Evolutionary conservation across 2,888 invertebrate genomes (phyloP), one percentile per base, ranked within the genome.

Genomic region (Halocaridina rubra): DNA sequence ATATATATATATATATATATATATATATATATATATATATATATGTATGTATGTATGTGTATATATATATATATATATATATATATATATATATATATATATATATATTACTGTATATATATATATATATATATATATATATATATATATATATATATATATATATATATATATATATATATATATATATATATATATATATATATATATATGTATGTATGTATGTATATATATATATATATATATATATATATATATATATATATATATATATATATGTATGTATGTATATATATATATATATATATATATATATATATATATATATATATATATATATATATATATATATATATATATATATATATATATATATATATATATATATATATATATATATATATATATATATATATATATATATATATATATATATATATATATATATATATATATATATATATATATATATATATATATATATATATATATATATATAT

Each of bases 321-420:
- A 33, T 72, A 72, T 72, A 33, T 33, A 72, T 33, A 72, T 72
- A 72, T 72, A 72, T 72, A 72, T 72, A 72, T 72, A 72, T 72
- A 72, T 72, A 72, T 72, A 72, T 72, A 72, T 72, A 72, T 72
- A 72, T 72, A 39, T 72, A 72, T 72, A 19, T 72, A 39, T 72
- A 72, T 72, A 72, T 72, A 72, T 72, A 72, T 72, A 72, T 39
- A 72, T 72, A 72, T 72, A 72, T 72, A 72, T 72, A 72, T 72
- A 72, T 33, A 72, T 71, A 72, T 72, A 72, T 72, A 46, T 46
- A 74, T 74, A 74, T 74, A 74, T 74, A 74, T 57, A 75, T 57
- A 76, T 57, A 59, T 57, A 59, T 57, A 59, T 57, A 59, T 57
- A 59, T 57, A 59, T 57, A 59, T 57, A 59, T 57, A 30, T 57